A percentile compares a stretch with the other conserved stretches of the same genome.
Conservation (phyloP, 2,888 invertebrate genomes). For the Drosophila eohydei region DNA sequence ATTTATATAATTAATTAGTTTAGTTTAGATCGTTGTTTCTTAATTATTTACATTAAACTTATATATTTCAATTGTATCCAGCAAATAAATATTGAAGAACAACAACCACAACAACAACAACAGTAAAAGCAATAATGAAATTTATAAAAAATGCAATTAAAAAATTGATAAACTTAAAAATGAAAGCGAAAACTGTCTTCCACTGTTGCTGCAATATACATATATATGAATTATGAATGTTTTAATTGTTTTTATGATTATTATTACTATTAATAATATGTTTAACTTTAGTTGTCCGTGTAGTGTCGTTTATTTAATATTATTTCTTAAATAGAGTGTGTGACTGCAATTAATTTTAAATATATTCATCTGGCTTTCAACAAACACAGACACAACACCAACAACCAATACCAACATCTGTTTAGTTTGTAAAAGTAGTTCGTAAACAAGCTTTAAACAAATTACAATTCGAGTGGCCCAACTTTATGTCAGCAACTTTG, state of each 20-base stretch:
- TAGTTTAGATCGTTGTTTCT: conserved; percentile 48
- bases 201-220: conserved; percentile 82
- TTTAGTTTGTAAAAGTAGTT: conserved; percentile 44
- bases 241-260: conserved; percentile 57
- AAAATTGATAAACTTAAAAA: conserved; percentile 39
- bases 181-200: conserved; percentile 73
- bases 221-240: conserved; percentile 37
- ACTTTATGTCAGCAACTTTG: conserved; percentile 41
- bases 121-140: conserved; percentile 27
- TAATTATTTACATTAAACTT: conserved; percentile 22
- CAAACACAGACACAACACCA: conserved; percentile 5
- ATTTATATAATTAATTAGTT: conserved; percentile 63
- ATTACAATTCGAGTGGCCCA: conserved; percentile 39
- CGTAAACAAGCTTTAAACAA: conserved; percentile 65
- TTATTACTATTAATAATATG: conserved; percentile 32
- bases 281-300: conserved; percentile 45
- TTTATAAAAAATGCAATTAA: conserved; percentile 21
- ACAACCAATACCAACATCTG: conserved; percentile 11
- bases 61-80: conserved; percentile 47
- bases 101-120: conserved; percentile 27
- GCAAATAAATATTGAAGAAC: conserved; percentile 43
- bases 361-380: conserved; percentile 37
- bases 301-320: conserved; percentile 53
- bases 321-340: conserved; percentile 51
- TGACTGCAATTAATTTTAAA: conserved; percentile 56